A percentile compares a stretch with the other conserved stretches of the same genome.
phyloP scores from a whole-genome alignment of 2,113 vertebrate species.

The Pachycephala philippinensis region DNA sequence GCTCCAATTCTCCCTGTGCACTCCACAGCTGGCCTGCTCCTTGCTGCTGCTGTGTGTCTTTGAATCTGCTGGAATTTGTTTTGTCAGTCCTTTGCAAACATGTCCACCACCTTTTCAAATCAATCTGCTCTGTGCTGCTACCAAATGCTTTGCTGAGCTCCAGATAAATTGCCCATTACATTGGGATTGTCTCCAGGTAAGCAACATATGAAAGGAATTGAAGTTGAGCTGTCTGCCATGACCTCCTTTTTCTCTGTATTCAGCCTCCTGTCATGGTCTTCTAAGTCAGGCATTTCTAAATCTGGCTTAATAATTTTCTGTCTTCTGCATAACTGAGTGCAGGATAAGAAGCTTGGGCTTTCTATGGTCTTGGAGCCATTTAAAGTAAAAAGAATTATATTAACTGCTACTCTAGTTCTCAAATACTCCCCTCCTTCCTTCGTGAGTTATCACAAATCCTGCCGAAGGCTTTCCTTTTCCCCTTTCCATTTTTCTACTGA shows the following conservation, averaged over 20 bases:
- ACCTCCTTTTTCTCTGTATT: neutral
- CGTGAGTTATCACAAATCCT: neutral
- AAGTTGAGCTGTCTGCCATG: neutral
- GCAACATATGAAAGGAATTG: neutral
- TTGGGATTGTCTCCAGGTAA: neutral
- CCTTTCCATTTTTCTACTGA: neutral
- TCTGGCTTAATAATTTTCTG: neutral
- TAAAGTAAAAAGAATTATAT: neutral
- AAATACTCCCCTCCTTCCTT: neutral
- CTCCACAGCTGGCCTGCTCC: neutral
- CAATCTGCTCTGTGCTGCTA: neutral
- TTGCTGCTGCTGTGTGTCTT: neutral
- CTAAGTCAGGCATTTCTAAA: neutral
- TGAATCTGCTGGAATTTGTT: neutral
- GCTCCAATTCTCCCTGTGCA: neutral
- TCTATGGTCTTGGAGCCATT: neutral
- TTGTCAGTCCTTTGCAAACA: neutral
- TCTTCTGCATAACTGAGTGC: neutral
- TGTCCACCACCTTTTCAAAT: neutral
- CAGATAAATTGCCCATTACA: neutral
- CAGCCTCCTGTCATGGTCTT: neutral
- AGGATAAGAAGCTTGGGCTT: neutral
- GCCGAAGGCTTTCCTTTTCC: neutral
- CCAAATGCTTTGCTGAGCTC: neutral
- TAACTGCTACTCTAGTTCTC: neutral